phyloP scores from a whole-genome alignment of 2,113 vertebrate genomes.

The Harpagus bidentatus region DNA sequence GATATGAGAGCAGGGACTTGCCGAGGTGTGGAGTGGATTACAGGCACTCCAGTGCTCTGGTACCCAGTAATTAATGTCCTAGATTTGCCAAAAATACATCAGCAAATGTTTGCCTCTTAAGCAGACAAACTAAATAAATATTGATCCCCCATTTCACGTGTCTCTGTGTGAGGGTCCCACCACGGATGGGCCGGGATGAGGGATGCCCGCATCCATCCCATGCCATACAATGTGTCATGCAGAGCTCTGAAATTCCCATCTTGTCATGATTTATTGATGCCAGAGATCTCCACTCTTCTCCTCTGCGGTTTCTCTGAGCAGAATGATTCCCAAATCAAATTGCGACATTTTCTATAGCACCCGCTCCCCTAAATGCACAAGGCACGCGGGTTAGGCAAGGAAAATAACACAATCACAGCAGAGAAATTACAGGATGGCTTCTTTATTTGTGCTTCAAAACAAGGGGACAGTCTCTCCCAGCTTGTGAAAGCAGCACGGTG shows the following conservation, averaged over 20 bases:
- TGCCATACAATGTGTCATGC: neutral
- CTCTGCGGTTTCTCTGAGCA: neutral
- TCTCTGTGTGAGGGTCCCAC: accelerated
- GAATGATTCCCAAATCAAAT: conserved; percentile 51
- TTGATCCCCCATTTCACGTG: accelerated
- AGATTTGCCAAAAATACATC: neutral
- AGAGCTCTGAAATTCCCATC: conserved; percentile 15
- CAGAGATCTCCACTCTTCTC: neutral
- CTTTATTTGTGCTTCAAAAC: neutral
- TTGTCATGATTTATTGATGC: neutral
- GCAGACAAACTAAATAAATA: neutral
- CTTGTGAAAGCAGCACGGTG: neutral
- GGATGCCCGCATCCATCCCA: neutral
- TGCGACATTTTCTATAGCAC: neutral
- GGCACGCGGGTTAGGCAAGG: neutral
- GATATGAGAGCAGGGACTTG: neutral
- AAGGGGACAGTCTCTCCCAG: neutral
- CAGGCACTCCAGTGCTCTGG: neutral
- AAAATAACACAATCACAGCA: neutral
- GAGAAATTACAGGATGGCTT: neutral
- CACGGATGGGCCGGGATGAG: neutral
- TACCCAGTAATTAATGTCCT: neutral
- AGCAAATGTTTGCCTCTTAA: neutral
- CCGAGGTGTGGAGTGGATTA: neutral
- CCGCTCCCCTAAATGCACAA: neutral